phyloP scores from a whole-genome alignment of 2,888 invertebrate genomes.

The Dexiosoma caninum region DNA sequence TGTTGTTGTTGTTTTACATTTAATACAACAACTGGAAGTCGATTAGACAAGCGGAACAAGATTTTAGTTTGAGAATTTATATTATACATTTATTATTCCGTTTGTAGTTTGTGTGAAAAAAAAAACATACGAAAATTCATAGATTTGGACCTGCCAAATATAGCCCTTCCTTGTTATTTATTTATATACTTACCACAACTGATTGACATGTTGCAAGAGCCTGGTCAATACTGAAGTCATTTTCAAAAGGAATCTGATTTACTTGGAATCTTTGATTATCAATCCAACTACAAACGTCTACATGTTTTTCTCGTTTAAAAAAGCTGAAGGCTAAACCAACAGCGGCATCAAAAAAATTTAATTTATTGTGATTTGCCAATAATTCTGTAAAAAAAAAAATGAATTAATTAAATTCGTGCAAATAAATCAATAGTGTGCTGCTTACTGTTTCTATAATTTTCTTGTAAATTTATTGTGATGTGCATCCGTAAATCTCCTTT shows the following conservation, averaged over 20 bases:
- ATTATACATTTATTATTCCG: no score
- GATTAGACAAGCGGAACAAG: no score
- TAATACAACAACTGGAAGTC: no score
- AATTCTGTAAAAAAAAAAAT: constrained; percentile 62
- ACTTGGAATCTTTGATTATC: constrained; percentile 66
- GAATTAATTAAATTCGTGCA: neutral
- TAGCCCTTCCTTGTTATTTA: neutral
- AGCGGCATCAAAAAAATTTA: constrained; percentile 72
- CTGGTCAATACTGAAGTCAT: neutral
- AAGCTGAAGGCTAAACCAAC: constrained; percentile 73
- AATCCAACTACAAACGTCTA: constrained; percentile 69
- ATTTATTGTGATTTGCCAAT: constrained; percentile 67
- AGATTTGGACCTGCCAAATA: no score
- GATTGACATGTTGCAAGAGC: constrained; percentile 5
- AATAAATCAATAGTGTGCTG: neutral
- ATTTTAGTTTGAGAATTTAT: no score
- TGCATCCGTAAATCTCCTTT: constrained; percentile 67
- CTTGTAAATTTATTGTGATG: constrained; percentile 74
- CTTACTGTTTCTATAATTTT: constrained; percentile 71
- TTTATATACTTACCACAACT: constrained; percentile 41
- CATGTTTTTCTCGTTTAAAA: constrained; percentile 69
- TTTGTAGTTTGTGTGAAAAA: no score
- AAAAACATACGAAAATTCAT: no score
- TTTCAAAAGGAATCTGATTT: constrained; percentile 3
- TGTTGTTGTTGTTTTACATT: no score